Evolutionary conservation across 2,113 vertebrate genomes (phyloP), one percentile per base, ranked within the genome.

Genomic region (Kobus ellipsiprymnus): DNA sequence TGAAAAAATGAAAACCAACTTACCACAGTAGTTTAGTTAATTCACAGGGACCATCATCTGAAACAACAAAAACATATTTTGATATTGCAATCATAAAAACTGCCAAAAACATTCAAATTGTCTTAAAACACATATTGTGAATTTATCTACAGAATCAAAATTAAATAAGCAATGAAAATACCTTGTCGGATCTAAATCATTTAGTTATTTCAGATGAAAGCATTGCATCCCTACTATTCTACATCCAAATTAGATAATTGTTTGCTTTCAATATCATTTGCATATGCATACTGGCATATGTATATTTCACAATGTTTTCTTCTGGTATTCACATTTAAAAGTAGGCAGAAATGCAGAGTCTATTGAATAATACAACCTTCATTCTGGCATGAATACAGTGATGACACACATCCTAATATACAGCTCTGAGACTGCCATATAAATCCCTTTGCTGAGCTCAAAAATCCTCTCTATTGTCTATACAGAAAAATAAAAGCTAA

Each of bases 11-110:
- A 95, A 92, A 44, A 62, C 3, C 52, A 44, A 96, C 98, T 98
- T 60, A 98, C 98, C 95, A 93, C 94, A 96, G 71, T 55, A 90
- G 46, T 87, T 95, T 87, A 91, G 71, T 87, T 94, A 97, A 40
- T 93, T 87, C 50, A 87, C 57, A 95, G 96, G 97, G 91, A 98
- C 93, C 97, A 97, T 97, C 78, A 94, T 96, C 98, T 98, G 91
- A 85, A 97, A 98, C 1, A 64, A 71, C 15, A 95, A 85, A 97
- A 95, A 67, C 36, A 8, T 54, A 93, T 93, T 95, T 71, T 59
- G 71, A 88, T 86, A 67, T 30, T 57, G 1, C 7, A 55, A 86
- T 60, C 16, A 84, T 40, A n/a, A 54, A 89, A 95, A 27, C 14
- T 7, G 44, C 11, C 14, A 3, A 80, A 85, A 52, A 46, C 27